A percentile compares a stretch with the other conserved stretches of the same genome.
Evolutionary conservation across 2,888 invertebrate species (phyloP).

Genomic region (Hermodice carunculata): DNA sequence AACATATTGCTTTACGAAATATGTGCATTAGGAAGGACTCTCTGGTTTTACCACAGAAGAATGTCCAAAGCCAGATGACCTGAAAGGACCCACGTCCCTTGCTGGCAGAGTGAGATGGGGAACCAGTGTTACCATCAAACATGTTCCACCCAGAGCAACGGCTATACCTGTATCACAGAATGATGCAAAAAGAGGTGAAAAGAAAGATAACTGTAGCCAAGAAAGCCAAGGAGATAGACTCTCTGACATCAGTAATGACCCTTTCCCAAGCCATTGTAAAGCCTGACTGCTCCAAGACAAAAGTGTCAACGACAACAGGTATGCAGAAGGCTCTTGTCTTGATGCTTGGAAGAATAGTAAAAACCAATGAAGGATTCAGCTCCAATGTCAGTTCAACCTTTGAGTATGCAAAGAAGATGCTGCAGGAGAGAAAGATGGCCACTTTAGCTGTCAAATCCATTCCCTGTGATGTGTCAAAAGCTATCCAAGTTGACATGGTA

Average conservation of each 20-base stretch:
- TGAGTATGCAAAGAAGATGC: too few species aligned
- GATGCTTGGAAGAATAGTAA: too few species aligned
- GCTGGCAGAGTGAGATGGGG: neutral
- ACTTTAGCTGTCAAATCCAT: too few species aligned
- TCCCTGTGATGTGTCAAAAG: too few species aligned
- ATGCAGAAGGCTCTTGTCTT: too few species aligned
- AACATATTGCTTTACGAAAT: neutral
- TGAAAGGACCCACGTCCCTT: neutral
- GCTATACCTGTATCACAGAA: neutral
- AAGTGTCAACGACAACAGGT: slow-evolving; percentile 19
- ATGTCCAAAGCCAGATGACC: neutral
- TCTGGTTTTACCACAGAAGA: neutral
- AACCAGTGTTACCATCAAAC: neutral
- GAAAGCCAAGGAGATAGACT: slow-evolving; percentile 3
- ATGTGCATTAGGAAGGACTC: neutral
- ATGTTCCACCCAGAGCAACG: neutral
- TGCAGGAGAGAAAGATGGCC: too few species aligned
- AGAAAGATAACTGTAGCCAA: neutral
- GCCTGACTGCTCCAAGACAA: slow-evolving; percentile 31
- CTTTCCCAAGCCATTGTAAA: slow-evolving; percentile 30
- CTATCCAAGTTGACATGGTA: too few species aligned
- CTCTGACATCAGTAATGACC: slow-evolving; percentile 28
- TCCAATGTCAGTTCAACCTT: too few species aligned
- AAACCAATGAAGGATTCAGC: too few species aligned
- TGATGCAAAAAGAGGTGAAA: neutral